Evolutionary conservation across 2,113 vertebrate species (phyloP).

Genomic region (Centrocercus urophasianus): DNA sequence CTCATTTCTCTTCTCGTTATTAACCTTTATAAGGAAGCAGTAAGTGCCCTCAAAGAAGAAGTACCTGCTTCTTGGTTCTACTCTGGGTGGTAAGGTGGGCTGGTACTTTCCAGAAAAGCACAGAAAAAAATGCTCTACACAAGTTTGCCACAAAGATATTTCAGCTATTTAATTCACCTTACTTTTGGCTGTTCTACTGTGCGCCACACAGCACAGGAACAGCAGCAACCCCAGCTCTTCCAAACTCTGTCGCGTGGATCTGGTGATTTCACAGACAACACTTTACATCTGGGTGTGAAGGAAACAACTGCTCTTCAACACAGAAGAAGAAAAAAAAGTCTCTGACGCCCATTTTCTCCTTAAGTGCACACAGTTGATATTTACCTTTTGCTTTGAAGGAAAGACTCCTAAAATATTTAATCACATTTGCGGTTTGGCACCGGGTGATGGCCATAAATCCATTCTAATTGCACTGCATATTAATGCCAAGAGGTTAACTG

Average conservation of each 20-base stretch:
- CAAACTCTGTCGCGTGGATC: not conserved
- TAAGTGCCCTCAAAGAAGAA: not conserved
- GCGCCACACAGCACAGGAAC: not conserved
- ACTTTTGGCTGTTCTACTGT: not conserved
- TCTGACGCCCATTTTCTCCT: not conserved
- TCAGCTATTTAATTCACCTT: slow-evolving; percentile 18
- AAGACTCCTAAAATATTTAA: slow-evolving; percentile 63
- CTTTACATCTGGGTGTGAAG: not conserved
- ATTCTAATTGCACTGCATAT: not conserved
- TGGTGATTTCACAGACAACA: not conserved
- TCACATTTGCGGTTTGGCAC: slow-evolving; percentile 61
- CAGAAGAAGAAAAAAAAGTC: not conserved
- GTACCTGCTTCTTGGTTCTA: not conserved
- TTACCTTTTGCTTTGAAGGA: slow-evolving; percentile 59
- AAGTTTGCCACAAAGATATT: not conserved
- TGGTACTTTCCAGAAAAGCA: slow-evolving; percentile 1
- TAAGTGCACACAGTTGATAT: not conserved
- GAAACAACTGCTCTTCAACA: not conserved
- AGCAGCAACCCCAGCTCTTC: not conserved
- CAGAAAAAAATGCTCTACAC: slow-evolving; percentile 2
- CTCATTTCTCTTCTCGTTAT: slow-evolving; percentile 39
- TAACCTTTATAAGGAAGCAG: slow-evolving; percentile 22
- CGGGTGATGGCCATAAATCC: slow-evolving; percentile 47
- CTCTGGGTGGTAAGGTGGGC: not conserved
- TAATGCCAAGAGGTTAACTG: slow-evolving; percentile 24